These are phyloP conservation scores for Rhadinocentrus ornatus DNA, from an alignment of 2,797 vertebrate genomes.

Conservation along the genomic window DNA sequence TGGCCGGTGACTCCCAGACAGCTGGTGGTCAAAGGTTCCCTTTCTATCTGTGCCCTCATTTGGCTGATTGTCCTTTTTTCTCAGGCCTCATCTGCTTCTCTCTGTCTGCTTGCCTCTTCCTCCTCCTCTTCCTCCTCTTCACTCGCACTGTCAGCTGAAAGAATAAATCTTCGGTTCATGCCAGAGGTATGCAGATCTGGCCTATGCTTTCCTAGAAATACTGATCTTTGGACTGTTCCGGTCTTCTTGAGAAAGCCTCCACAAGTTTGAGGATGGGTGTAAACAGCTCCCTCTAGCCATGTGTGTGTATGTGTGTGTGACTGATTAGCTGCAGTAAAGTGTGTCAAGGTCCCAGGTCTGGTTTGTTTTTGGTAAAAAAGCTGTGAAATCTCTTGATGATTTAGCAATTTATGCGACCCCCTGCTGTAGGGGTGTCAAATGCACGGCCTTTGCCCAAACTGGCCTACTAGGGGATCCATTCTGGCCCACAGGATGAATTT, in stretches of 20 bases:
- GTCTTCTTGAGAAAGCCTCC: conserved; percentile 25
- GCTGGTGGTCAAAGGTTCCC: conserved; percentile 75
- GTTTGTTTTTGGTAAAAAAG: not conserved
- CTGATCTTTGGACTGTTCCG: conserved; percentile 13
- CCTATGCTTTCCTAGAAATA: conserved; percentile 18
- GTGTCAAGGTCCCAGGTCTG: not conserved
- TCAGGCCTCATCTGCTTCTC: conserved; percentile 64
- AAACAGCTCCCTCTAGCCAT: conserved; percentile 11
- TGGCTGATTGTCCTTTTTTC: conserved; percentile 72
- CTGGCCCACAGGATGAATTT: no score
- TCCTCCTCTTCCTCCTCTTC: not conserved
- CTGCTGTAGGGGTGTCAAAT: no score
- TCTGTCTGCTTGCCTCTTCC: conserved; percentile 13
- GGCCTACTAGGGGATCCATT: no score
- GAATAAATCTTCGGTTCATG: conserved; percentile 47
- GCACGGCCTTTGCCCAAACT: no score
- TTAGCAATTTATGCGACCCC: no score
- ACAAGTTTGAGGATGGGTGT: conserved; percentile 12
- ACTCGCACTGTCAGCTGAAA: conserved; percentile 31
- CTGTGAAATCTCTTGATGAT: not conserved
- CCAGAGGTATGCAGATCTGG: conserved; percentile 40
- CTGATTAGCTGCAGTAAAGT: not conserved
- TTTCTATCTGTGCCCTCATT: conserved; percentile 73
- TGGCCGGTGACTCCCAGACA: conserved; percentile 72
- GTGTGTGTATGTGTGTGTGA: conserved; percentile 5